These are phyloP conservation scores for Nysson spinosus DNA, from an alignment of 2,888 invertebrate species.

Conservation along the genomic window DNA sequence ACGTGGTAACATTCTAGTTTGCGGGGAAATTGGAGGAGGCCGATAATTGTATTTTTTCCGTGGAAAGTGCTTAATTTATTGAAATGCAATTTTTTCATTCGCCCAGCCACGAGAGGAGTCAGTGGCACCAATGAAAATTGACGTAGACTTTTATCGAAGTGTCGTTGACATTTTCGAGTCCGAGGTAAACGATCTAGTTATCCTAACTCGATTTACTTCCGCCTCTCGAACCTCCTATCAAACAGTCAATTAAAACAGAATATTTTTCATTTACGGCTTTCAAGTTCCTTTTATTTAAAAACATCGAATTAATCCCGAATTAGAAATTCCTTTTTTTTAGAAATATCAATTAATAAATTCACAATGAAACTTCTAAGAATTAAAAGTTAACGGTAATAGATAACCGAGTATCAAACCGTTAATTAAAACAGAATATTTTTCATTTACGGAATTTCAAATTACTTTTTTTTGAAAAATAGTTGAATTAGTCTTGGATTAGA, in stretches of 20 bases:
- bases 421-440: background rate
- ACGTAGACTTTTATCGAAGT: conserved; percentile 27
- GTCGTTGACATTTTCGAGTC: conserved; percentile 4
- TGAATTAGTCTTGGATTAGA: too few relatives aligned
- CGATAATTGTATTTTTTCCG: conserved; percentile 27
- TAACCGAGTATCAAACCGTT: background rate
- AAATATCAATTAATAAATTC: too few relatives aligned
- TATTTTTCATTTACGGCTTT: too few relatives aligned
- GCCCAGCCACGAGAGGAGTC: background rate
- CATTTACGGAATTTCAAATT: too few relatives aligned
- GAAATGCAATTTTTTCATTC: conserved; percentile 1
- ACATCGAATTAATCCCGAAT: too few relatives aligned
- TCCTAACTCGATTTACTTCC: conserved; percentile 19
- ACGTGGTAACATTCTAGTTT: background rate
- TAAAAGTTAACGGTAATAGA: too few relatives aligned
- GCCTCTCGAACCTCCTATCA: background rate
- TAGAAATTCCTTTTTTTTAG: too few relatives aligned
- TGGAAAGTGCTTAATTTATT: conserved; percentile 30
- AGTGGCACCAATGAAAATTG: conserved; percentile 28
- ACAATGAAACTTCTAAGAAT: too few relatives aligned
- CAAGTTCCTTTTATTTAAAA: too few relatives aligned
- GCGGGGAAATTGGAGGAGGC: conserved; percentile 7
- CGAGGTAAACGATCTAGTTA: conserved; percentile 19
- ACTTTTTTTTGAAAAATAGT: too few relatives aligned
- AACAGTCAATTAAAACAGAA: background rate